Conservation (phyloP, 2,113 vertebrate species). For the Aptenodytes forsteri region DNA sequence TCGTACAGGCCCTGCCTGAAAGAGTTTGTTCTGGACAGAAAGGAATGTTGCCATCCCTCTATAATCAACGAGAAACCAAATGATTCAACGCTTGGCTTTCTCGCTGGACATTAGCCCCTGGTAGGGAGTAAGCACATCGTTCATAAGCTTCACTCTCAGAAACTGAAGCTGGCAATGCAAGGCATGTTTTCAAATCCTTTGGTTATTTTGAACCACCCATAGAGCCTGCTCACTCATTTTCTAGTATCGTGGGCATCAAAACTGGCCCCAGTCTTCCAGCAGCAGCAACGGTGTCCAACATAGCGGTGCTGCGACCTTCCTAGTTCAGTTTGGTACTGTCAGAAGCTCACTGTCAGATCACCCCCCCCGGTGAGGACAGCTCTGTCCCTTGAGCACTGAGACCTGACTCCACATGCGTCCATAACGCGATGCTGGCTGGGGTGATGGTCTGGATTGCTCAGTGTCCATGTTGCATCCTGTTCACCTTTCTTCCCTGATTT, state of each 20-base stretch:
- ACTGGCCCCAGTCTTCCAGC: background rate
- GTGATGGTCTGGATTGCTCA: background rate
- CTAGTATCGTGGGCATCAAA: background rate
- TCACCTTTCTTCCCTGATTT: background rate
- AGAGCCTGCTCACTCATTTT: background rate
- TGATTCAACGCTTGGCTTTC: background rate
- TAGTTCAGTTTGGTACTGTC: fast-evolving
- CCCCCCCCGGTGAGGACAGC: background rate
- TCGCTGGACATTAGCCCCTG: background rate
- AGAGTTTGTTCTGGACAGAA: background rate
- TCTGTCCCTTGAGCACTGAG: background rate
- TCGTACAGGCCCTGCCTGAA: fast-evolving
- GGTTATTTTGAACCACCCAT: background rate
- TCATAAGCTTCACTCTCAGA: background rate
- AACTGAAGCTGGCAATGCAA: background rate
- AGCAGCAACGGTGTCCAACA: background rate
- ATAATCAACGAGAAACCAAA: background rate
- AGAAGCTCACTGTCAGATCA: background rate
- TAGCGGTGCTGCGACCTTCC: background rate
- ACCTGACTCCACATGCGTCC: fast-evolving
- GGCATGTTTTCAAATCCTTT: background rate
- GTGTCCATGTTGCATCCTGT: background rate
- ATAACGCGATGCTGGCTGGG: fast-evolving
- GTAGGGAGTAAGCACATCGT: background rate
- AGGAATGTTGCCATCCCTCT: background rate